A percentile compares a stretch with the other conserved stretches of the same genome.
Evolutionary conservation across 1,140 invertebrate genomes (phyloP).

Genomic region (Holotrichia oblita): DNA sequence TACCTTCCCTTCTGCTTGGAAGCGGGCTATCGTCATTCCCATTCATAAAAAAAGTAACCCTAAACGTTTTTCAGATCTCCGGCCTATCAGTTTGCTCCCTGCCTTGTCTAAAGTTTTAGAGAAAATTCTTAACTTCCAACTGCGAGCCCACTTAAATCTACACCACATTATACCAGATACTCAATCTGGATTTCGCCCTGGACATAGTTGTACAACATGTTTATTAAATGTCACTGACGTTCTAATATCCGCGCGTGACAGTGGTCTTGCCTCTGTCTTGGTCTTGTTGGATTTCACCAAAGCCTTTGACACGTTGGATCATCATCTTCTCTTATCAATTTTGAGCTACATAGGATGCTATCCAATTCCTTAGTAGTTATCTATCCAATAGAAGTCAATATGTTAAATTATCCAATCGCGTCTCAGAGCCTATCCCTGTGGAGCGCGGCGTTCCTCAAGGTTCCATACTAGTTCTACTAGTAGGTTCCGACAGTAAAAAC

Average conservation of each 20-base stretch:
- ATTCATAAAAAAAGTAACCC: neutral
- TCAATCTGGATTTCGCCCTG: too few relatives aligned
- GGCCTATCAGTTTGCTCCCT: neutral
- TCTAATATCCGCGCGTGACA: neutral
- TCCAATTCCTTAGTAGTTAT: neutral
- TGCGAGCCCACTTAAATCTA: neutral
- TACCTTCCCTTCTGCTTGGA: neutral
- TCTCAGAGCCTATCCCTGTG: neutral
- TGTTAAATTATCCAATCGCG: neutral
- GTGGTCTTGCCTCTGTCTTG: neutral
- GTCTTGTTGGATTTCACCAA: neutral
- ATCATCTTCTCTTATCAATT: too few relatives aligned
- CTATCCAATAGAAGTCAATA: neutral
- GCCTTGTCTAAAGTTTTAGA: neutral
- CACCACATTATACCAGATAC: neutral
- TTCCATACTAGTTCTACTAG: constrained; percentile 9
- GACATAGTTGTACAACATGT: neutral
- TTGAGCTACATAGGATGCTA: neutral
- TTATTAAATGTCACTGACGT: neutral
- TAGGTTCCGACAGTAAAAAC: neutral
- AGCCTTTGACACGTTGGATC: too few relatives aligned
- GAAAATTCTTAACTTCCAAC: neutral
- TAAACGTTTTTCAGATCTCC: neutral
- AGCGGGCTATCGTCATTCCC: neutral
- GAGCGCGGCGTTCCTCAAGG: neutral